Conservation (phyloP, 1,140 invertebrate species). For the Triops cancriformis region DNA sequence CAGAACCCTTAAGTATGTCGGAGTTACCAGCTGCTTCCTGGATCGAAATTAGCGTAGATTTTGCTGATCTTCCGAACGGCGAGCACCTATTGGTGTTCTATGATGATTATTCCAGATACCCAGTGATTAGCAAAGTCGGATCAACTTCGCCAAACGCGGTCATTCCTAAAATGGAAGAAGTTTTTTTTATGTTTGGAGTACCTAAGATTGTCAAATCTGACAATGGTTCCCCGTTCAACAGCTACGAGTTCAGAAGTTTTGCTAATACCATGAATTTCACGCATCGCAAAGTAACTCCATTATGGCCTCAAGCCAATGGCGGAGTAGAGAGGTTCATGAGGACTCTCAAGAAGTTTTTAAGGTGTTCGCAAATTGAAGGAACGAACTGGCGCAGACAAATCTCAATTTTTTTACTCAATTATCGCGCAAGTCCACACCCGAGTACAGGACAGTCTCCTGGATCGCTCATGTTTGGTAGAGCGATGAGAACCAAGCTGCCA, state of each 20-base stretch:
- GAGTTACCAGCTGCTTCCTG: conserved; percentile 18
- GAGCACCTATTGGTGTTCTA: no score
- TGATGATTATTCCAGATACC: conserved; percentile 27
- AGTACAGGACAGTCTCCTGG: conserved; percentile 6
- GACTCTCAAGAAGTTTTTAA: conserved; percentile 13
- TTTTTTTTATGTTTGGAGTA: conserved; percentile 29
- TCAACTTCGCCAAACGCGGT: background rate
- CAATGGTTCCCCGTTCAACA: conserved; percentile 31
- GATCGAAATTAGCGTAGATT: conserved; percentile 14
- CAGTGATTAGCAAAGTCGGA: conserved; percentile 17
- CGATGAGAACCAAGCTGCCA: background rate
- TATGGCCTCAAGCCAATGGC: no score
- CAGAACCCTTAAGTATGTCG: conserved; percentile 22
- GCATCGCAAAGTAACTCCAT: conserved; percentile 16
- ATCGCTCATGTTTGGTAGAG: background rate
- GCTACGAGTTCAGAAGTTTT: conserved; percentile 27
- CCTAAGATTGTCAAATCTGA: conserved; percentile 29
- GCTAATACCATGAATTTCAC: background rate
- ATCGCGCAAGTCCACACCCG: conserved; percentile 18
- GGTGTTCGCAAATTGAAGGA: background rate
- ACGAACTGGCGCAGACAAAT: background rate
- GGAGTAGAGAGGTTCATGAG: conserved; percentile 20
- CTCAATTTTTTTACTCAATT: no score
- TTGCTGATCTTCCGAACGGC: conserved; percentile 14
- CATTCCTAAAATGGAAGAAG: conserved; percentile 16